Base-by-base conservation (phyloP, 53 echinoderm and acorn worm genomes). In the Holothuria leucospilota region DNA sequence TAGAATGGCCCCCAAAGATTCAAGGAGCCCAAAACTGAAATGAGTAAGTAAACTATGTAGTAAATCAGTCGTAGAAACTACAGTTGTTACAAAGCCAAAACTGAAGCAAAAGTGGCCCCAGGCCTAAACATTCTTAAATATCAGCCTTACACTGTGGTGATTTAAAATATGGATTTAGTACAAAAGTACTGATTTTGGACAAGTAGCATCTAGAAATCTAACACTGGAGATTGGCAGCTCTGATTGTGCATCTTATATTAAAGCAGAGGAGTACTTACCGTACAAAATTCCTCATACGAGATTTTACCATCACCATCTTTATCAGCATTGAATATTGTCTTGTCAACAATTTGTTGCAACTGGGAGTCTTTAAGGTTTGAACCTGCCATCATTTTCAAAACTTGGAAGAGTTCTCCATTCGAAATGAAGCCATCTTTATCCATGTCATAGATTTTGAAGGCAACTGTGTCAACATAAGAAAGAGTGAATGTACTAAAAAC, bases 341-440 rank as follows among this genome's bases (percentile, higher is more conserved):
- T 96, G 88, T 96, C 96, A 20, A 96, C 96, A 20, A 96, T 96
- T 86, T 96, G 96, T 71, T 96, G 96, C 77, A 96, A 93, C 79
- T 96, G 96, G 6, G 96, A 94, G 61, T 96, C 96, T 73, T 94
- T 96, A 40, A 96, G 92, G 85, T 96, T 96, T 64, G 93, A 94
- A 26, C 96, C 96, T 30, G 94, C 96, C 96, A 96, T 96, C 96
- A 96, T 96, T 85, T 96, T 96, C 29, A 96, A 85, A 25, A 96
- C 96, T 72, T 94, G 94, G 82, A 96, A 96, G 56, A 96, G 90
- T 77, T 96, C 96, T 26, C 96, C 96, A 60, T 96, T 96, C 61
- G 96, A 94, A 85, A 96, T 96, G 82, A 84, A 96, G 29, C 96
- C 96, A 59, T 96, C 96, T 27, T 90, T 95, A 63, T 96, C 96